Percentiles rank a stretch among this genome's conserved stretches.
Evolutionary conservation across 2,888 invertebrate genomes (phyloP).

Genomic region (Perdita meconis): DNA sequence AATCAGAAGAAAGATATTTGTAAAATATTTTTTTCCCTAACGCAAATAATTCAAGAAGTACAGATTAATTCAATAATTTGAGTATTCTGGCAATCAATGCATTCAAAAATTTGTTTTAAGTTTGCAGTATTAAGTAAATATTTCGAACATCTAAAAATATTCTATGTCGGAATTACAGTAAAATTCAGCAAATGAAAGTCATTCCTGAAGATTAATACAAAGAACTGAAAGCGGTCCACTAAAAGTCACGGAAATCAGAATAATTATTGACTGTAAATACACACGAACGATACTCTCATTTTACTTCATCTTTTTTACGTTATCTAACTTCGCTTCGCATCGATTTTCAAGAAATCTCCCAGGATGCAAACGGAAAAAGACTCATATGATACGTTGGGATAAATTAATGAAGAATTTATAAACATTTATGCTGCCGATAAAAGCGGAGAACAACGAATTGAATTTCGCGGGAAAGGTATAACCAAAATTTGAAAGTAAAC

Average conservation of each 20-base stretch:
- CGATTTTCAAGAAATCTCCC: constrained; percentile 25
- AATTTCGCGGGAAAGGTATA: neutral
- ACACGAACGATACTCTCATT: neutral
- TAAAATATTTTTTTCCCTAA: no score
- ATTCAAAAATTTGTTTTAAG: no score
- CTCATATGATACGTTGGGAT: neutral
- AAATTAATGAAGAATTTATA: neutral
- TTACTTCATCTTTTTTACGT: constrained; percentile 7
- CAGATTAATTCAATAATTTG: neutral
- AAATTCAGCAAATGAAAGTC: no score
- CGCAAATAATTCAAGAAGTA: no score
- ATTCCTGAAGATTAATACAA: neutral
- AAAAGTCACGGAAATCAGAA: neutral
- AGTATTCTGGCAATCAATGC: neutral
- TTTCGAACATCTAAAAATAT: no score
- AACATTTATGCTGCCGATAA: neutral
- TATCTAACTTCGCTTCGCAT: neutral
- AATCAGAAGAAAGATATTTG: no score
- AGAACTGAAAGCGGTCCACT: constrained; percentile 16
- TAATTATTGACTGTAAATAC: neutral
- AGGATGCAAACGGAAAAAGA: neutral
- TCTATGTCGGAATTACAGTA: neutral
- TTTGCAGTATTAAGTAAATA: constrained; percentile 8
- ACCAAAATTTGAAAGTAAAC: neutral
- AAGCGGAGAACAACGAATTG: neutral